Conservation (phyloP, 2,113 vertebrate genomes). For the Ceuthmochares aereus region DNA sequence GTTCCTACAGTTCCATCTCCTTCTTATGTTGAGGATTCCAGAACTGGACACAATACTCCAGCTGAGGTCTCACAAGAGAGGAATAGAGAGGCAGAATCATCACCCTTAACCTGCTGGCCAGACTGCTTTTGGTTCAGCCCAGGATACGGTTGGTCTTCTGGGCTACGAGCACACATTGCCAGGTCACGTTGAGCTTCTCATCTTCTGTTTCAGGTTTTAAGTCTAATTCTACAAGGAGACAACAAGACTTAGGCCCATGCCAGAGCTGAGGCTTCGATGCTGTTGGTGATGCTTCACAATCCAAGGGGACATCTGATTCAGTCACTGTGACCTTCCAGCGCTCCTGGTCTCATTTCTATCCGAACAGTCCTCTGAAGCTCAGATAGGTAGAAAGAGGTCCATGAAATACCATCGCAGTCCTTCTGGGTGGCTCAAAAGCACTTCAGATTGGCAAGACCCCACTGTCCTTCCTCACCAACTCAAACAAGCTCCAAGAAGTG, state of each 20-base stretch:
- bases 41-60: no score
- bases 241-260: fast-evolving
- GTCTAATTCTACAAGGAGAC: background rate
- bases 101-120: no score
- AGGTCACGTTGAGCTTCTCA: no score
- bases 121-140: no score
- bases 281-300: background rate
- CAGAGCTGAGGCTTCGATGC: background rate
- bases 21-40: no score
- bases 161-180: no score
- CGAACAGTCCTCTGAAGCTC: background rate
- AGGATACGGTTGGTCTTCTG: no score
- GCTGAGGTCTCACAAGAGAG: no score
- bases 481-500: conserved; percentile 19
- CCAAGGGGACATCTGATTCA: background rate
- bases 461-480: background rate
- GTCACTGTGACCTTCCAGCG: background rate
- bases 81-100: no score
- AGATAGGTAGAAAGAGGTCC: background rate
- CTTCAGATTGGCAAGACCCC: background rate
- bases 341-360: background rate
- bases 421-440: background rate
- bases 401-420: background rate
- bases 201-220: background rate
- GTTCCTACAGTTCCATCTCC: no score